phyloP scores from a whole-genome alignment of 1,140 invertebrate species.

The Rhopalosiphum padi region DNA sequence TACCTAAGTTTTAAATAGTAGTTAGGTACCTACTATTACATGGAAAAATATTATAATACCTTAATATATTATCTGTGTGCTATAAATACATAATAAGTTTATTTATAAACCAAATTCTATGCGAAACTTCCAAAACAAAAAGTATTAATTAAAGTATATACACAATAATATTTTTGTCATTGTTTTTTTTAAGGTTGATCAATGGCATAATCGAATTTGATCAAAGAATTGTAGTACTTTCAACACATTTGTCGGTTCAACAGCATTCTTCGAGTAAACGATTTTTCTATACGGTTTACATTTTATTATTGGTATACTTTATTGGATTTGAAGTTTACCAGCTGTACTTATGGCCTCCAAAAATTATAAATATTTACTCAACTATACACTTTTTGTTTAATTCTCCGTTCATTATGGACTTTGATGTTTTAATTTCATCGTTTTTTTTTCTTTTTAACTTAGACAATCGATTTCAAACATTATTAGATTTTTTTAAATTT shows the following conservation, averaged over 20 bases:
- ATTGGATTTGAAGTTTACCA: neutral
- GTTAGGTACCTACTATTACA: too few relatives aligned
- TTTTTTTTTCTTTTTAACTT: neutral
- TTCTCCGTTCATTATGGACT: neutral
- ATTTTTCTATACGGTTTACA: neutral
- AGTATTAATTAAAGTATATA: too few relatives aligned
- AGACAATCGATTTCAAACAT: neutral
- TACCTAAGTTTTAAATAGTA: too few relatives aligned
- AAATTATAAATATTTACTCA: neutral
- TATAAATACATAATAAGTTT: too few relatives aligned
- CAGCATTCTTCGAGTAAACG: neutral
- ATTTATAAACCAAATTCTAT: too few relatives aligned
- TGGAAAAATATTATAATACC: too few relatives aligned
- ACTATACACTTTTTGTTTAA: neutral
- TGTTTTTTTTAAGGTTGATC: neutral
- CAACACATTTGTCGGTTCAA: neutral
- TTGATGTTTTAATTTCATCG: neutral
- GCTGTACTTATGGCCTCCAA: neutral
- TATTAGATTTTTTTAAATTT: neutral
- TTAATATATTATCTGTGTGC: too few relatives aligned
- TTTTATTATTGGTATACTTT: neutral
- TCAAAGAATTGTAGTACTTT: neutral
- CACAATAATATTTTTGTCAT: too few relatives aligned
- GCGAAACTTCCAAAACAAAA: too few relatives aligned
- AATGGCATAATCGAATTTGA: neutral